Base-by-base conservation (phyloP, 2,888 invertebrate species). In the Ariolimax columbianus region DNA sequence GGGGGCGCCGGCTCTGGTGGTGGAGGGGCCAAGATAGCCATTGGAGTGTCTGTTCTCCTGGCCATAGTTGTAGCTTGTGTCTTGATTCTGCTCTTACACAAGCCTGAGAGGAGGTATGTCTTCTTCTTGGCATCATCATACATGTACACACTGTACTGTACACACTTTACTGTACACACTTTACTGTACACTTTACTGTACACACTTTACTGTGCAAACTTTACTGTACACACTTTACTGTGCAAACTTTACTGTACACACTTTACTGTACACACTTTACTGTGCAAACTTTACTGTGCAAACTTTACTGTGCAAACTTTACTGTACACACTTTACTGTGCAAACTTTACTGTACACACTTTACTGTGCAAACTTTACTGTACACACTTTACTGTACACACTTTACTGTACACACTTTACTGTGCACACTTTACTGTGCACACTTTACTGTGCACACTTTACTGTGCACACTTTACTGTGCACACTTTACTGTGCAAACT, bases 51-150 rank as follows among this genome's bases (percentile, higher is more conserved):
- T 30, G 88, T 90, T 30, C 89, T 91, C 84, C 40, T 88, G 19
- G 85, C 84, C 2, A 89, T 90, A 83, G 90, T 90, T 14, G 47
- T 91, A 17, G 73, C 91, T 66, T 90, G 91, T 88, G 55, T 91
- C 19, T 81, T 91, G 51, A 85, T 90, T 19, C 88, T 91, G 14
- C 86, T 91, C 81, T 90, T 92, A 88, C 89, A 90, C 83, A 91
- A 89, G 83, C 88, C 89, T 66, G 91, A 92, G 70, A 90, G 91
- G 86, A 90, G 92, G 92, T 92, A 83, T 77, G 70, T 3, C 26
- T 73, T 26, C 9, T 26, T 26, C 9, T 23, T 6, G n/a, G n/a
- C n/a, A 51, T 51, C 9, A 14, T 14, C 19, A 51, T 63, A 4
- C 7, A 7, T 47, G 17, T 47, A 47, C 9, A 47, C 47, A 47